Evolutionary conservation across 2,113 vertebrate genomes (phyloP).

Genomic region (Rhegmatorhina hoffmannsi): DNA sequence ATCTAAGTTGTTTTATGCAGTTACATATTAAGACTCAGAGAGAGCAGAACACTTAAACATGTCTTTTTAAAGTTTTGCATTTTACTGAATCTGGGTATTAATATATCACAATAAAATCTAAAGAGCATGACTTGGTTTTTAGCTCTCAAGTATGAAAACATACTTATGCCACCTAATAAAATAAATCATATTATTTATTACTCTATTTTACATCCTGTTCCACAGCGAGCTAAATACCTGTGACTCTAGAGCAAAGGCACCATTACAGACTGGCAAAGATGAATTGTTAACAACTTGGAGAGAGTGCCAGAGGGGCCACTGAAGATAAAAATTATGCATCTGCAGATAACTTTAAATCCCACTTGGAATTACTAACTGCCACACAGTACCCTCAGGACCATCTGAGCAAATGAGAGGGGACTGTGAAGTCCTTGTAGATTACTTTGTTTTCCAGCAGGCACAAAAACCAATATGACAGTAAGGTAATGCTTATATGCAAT

Average conservation of each 20-base stretch:
- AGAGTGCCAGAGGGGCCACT: background rate
- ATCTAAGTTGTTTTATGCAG: background rate
- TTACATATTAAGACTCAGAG: background rate
- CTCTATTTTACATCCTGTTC: background rate
- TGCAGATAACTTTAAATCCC: constrained; percentile 44
- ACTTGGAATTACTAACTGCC: constrained; percentile 23
- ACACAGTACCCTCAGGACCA: background rate
- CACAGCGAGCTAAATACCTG: constrained; percentile 2
- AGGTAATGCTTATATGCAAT: background rate
- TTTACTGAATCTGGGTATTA: constrained; percentile 7
- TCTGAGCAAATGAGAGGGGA: background rate
- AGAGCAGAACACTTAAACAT: background rate
- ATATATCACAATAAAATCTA: background rate
- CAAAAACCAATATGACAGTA: background rate
- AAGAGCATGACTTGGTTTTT: background rate
- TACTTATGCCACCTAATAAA: constrained; percentile 1
- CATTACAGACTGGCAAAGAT: constrained; percentile 35
- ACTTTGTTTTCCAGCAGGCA: constrained; percentile 9
- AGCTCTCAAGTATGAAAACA: background rate
- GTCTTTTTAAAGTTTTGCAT: background rate
- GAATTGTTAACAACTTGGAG: constrained; percentile 16
- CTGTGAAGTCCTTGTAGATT: background rate
- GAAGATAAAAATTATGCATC: constrained; percentile 34
- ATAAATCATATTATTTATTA: constrained; percentile 28
- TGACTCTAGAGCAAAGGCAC: constrained; percentile 17